Evolutionary conservation across 1,140 invertebrate species (phyloP).

Genomic region (Cecropterus lyciades): DNA sequence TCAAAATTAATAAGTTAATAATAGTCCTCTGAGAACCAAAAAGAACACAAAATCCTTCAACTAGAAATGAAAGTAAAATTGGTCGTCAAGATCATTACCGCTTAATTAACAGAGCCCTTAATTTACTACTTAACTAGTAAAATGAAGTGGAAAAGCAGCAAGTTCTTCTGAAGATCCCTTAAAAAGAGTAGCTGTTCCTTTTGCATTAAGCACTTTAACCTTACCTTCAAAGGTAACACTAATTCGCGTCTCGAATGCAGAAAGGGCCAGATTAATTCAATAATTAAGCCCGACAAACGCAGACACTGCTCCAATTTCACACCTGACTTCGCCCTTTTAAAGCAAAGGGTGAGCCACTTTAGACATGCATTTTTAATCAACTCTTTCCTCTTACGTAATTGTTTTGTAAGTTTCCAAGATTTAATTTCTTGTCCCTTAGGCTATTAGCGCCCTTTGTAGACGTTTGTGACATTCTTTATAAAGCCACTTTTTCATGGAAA

Average conservation of each 20-base stretch:
- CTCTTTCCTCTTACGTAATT: conserved; percentile 44
- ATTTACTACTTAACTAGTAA: neutral
- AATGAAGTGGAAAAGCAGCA: conserved; percentile 9
- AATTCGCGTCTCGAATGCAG: conserved; percentile 44
- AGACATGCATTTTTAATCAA: conserved; percentile 72
- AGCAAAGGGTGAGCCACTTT: conserved; percentile 57
- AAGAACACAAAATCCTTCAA: no score
- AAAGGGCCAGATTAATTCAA: conserved; percentile 62
- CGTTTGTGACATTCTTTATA: conserved; percentile 2
- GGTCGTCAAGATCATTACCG: neutral
- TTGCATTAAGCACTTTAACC: conserved; percentile 27
- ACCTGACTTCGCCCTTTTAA: conserved; percentile 66
- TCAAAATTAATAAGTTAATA: no score
- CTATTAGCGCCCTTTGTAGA: conserved; percentile 22
- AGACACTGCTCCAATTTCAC: conserved; percentile 70
- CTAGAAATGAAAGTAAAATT: no score
- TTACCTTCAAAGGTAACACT: conserved; percentile 58
- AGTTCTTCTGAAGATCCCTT: conserved; percentile 9
- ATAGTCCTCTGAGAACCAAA: no score
- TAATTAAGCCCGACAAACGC: conserved; percentile 70
- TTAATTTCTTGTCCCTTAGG: conserved; percentile 19
- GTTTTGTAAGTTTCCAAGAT: conserved; percentile 39
- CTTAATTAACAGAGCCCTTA: conserved; percentile 45
- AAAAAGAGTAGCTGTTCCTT: conserved; percentile 31
- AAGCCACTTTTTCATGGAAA: conserved; percentile 26